These are phyloP conservation scores for Philonicus albiceps DNA, from an alignment of 2,888 invertebrate genomes.

Conservation along the genomic window DNA sequence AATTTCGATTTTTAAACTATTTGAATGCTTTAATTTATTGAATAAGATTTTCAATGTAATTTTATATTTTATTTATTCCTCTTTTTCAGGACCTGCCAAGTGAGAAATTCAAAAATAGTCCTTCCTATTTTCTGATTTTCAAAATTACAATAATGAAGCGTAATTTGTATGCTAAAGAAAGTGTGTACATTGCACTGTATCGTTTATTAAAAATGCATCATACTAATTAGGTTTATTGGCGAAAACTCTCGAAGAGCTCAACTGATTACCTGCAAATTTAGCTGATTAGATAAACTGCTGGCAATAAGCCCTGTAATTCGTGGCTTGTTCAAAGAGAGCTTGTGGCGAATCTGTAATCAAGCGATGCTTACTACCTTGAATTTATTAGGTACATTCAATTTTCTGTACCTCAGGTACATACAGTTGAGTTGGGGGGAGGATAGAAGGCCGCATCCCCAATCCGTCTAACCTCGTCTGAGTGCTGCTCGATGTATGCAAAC, in stretches of 20 bases:
- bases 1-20: no score
- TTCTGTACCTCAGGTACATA: not conserved
- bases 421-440: not conserved
- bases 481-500: not conserved
- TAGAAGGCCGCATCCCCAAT: not conserved
- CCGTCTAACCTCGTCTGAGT: not conserved
- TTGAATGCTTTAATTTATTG: no score
- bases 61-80: no score
- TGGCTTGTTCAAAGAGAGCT: not conserved
- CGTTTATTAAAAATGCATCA: not conserved
- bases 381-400: not conserved
- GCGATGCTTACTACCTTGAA: not conserved
- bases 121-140: no score
- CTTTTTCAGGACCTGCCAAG: no score
- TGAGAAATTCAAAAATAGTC: no score
- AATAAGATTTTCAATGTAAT: no score
- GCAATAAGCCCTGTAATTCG: not conserved
- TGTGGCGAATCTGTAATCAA: not conserved
- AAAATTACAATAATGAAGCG: no score
- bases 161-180: no score
- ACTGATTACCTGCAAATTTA: not conserved
- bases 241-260: not conserved
- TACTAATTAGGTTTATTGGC: not conserved
- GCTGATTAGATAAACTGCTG: not conserved
- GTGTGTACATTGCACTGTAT: no score